Conservation (phyloP, 2,113 vertebrate species). For the Erinaceus europaeus region DNA sequence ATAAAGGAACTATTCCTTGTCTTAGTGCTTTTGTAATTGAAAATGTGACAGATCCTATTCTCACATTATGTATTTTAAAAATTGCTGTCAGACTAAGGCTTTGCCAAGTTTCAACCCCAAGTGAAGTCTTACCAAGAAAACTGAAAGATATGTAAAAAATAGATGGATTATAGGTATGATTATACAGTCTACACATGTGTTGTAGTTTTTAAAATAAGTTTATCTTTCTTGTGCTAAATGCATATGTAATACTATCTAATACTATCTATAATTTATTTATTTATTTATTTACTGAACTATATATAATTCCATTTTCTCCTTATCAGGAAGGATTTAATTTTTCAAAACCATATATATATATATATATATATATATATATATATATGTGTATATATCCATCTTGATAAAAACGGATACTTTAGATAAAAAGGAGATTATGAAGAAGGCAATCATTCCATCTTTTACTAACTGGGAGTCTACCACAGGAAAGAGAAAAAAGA, state of each 20-base stretch:
- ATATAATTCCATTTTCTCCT: slow-evolving; percentile 6
- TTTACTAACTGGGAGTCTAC: background rate
- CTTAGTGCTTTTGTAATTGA: slow-evolving; percentile 53
- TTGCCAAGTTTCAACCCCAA: slow-evolving; percentile 20
- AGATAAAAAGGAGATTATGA: background rate
- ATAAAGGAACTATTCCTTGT: slow-evolving; percentile 51
- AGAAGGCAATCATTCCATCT: background rate
- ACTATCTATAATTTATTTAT: slow-evolving; percentile 37
- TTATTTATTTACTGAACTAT: slow-evolving; percentile 12
- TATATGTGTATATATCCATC: background rate
- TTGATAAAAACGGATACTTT: slow-evolving; percentile 3
- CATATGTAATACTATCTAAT: too few species aligned
- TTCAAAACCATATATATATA: background rate
- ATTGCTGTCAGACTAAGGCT: slow-evolving; percentile 52
- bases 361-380: background rate
- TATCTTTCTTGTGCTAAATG: slow-evolving; percentile 21
- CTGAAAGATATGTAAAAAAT: slow-evolving; percentile 60
- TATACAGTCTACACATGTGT: background rate
- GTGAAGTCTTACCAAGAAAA: background rate
- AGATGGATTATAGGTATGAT: slow-evolving; percentile 58
- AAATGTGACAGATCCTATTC: slow-evolving; percentile 59
- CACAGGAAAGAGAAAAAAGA: background rate
- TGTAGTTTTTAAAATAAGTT: slow-evolving; percentile 46
- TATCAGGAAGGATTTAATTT: slow-evolving; percentile 19
- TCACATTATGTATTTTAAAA: slow-evolving; percentile 65